These are phyloP conservation scores for Centropus unirufus DNA, from an alignment of 2,113 vertebrate genomes.

Conservation along the genomic window DNA sequence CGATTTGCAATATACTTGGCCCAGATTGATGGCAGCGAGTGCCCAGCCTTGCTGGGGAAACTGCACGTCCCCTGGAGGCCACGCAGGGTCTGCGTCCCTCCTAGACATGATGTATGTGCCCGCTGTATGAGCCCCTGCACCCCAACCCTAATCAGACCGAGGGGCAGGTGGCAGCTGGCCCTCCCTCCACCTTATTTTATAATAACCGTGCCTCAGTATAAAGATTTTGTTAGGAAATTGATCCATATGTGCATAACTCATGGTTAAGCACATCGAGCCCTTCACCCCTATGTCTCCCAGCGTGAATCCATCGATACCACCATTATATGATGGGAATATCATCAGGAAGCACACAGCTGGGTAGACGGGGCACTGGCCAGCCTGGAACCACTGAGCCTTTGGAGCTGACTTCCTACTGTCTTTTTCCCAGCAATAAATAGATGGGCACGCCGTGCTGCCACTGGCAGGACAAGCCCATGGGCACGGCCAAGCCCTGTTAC, in stretches of 20 bases:
- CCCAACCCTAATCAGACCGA: neutral
- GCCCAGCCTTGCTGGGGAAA: neutral
- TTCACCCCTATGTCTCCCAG: neutral
- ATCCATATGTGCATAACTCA: conserved; percentile 23
- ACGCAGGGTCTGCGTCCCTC: neutral
- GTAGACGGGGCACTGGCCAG: fast-evolving
- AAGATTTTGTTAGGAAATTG: conserved; percentile 54
- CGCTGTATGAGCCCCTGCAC: neutral
- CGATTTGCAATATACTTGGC: conserved; percentile 47
- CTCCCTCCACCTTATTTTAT: neutral
- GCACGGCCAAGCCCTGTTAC: neutral
- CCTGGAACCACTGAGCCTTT: neutral
- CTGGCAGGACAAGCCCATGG: neutral
- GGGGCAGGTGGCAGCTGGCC: neutral
- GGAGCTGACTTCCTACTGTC: neutral
- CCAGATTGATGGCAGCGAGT: neutral
- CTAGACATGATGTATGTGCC: conserved; percentile 30
- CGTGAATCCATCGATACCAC: neutral
- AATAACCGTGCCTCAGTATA: neutral
- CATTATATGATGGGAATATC: neutral
- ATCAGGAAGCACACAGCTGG: neutral
- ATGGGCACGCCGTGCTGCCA: fast-evolving
- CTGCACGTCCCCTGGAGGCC: neutral
- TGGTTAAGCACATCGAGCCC: neutral
- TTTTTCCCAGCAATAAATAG: neutral